These are phyloP conservation scores for Seriola rivoliana DNA, from an alignment of 2,113 vertebrate species.

Conservation along the genomic window DNA sequence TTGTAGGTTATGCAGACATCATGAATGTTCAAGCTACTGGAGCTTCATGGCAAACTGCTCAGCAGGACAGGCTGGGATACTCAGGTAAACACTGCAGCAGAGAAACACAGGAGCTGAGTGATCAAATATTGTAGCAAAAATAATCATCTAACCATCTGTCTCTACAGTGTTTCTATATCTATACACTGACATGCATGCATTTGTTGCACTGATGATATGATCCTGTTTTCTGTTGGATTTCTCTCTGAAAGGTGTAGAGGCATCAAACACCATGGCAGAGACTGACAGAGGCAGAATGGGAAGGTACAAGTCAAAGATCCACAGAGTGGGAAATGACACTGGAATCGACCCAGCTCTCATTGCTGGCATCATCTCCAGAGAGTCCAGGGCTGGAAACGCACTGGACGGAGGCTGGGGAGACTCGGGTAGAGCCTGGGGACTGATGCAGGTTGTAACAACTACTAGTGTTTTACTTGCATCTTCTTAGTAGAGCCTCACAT, in stretches of 20 bases:
- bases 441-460: slow-evolving; percentile 66
- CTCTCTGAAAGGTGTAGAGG: slow-evolving; percentile 6
- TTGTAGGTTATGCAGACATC: slow-evolving; percentile 56
- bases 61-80: slow-evolving; percentile 26
- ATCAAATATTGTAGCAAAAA: not conserved
- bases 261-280: slow-evolving; percentile 62
- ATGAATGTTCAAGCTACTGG: slow-evolving; percentile 32
- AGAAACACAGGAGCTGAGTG: not conserved
- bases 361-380: slow-evolving; percentile 77
- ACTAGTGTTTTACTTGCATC: not conserved
- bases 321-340: not conserved
- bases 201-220: not conserved
- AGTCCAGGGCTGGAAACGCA: slow-evolving; percentile 68
- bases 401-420: slow-evolving; percentile 52
- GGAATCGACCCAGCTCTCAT: slow-evolving; percentile 64
- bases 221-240: not conserved
- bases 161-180: not conserved
- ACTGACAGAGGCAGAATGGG: slow-evolving; percentile 48
- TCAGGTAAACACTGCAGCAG: slow-evolving; percentile 34
- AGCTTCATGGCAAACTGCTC: slow-evolving; percentile 19
- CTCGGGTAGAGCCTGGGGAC: slow-evolving; percentile 35
- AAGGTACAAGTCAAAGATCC: slow-evolving; percentile 50
- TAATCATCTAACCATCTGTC: not conserved
- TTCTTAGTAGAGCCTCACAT: not conserved
- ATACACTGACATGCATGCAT: not conserved